A percentile compares a stretch with the other conserved stretches of the same genome.
These are phyloP conservation scores for Drosophila prosaltans DNA, from an alignment of 1,140 invertebrate genomes.

Conservation along the genomic window DNA sequence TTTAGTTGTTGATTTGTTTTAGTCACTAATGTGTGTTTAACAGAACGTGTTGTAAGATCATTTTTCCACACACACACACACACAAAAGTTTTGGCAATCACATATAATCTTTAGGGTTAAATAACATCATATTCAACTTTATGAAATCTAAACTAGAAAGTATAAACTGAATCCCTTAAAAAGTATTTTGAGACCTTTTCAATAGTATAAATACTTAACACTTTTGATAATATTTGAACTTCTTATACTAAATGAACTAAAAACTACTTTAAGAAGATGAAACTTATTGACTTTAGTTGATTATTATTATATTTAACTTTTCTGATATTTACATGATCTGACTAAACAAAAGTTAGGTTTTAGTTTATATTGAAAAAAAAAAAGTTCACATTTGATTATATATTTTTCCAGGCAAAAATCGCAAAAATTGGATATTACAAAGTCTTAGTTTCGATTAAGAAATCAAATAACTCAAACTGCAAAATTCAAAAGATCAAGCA, in stretches of 20 bases:
- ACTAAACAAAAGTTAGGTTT: background rate
- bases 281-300: too few species aligned
- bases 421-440: slow-evolving; percentile 24
- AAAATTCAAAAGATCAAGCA: slow-evolving; percentile 39
- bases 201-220: too few species aligned
- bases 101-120: background rate
- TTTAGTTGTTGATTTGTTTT: slow-evolving; percentile 27
- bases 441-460: background rate
- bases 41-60: slow-evolving; percentile 48
- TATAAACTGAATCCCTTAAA: too few species aligned
- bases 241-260: too few species aligned
- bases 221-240: too few species aligned
- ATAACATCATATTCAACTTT: too few species aligned
- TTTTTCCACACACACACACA: slow-evolving; percentile 41
- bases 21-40: slow-evolving; percentile 70
- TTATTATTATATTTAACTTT: too few species aligned
- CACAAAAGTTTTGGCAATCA: slow-evolving; percentile 41
- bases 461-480: slow-evolving; percentile 41
- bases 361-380: background rate
- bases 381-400: slow-evolving; percentile 7
- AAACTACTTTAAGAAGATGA: too few species aligned
- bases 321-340: too few species aligned
- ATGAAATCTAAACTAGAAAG: too few species aligned
- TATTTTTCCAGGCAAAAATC: slow-evolving; percentile 31
- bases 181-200: too few species aligned